Percentiles rank a stretch among this genome's conserved stretches.
These are phyloP conservation scores for Neosilurus mollespiculum DNA, from an alignment of 2,797 vertebrate genomes.

Conservation along the genomic window DNA sequence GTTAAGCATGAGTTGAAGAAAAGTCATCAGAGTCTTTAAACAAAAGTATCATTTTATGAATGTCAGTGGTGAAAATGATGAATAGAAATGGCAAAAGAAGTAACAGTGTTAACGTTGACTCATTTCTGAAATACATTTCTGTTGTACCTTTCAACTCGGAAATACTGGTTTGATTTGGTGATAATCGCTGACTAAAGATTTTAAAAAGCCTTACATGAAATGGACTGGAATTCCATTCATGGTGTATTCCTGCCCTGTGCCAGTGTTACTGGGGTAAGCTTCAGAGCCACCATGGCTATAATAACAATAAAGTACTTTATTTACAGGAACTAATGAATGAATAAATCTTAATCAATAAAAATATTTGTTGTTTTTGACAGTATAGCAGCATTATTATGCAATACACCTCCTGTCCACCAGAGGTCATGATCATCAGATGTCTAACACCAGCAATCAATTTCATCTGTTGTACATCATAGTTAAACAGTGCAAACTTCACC, in stretches of 20 bases:
- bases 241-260: neutral
- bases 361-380: neutral
- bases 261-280: neutral
- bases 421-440: neutral
- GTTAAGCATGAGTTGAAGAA: too few relatives aligned
- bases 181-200: neutral
- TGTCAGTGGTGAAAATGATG: neutral
- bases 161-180: too few relatives aligned
- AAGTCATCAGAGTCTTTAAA: too few relatives aligned
- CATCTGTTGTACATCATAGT: neutral
- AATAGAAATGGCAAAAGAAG: neutral
- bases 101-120: neutral
- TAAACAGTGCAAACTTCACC: neutral
- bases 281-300: neutral
- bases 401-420: neutral
- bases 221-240: too few relatives aligned
- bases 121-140: neutral
- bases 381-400: conserved; percentile 9
- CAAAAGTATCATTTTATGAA: too few relatives aligned
- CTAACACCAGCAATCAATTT: neutral
- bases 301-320: neutral
- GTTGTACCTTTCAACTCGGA: neutral
- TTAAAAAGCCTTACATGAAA: neutral
- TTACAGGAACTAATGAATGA: neutral
- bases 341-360: neutral